phyloP scores from a whole-genome alignment of 2,113 vertebrate species.

The Nerophis lumbriciformis region DNA sequence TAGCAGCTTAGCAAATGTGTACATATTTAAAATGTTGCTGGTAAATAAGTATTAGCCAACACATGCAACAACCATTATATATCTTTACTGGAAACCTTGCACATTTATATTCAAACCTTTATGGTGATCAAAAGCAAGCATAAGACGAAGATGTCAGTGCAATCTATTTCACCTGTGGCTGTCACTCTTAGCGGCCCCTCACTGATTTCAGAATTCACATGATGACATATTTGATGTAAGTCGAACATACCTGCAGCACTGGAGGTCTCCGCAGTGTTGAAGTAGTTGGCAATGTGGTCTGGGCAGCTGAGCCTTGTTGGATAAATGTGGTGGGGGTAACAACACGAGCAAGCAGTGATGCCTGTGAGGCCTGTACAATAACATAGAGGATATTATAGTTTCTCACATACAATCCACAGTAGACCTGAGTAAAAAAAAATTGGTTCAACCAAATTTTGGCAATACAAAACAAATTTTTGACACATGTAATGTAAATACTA shows the following conservation, averaged over 20 bases:
- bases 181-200: neutral
- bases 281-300: constrained; percentile 80
- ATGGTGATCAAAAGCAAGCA: too few relatives aligned
- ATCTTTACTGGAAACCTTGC: neutral
- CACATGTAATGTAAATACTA: too few relatives aligned
- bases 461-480: too few relatives aligned
- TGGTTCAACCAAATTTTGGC: neutral
- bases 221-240: neutral
- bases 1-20: neutral
- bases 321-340: constrained; percentile 88
- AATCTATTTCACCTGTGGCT: constrained; percentile 3
- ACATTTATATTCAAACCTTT: too few relatives aligned
- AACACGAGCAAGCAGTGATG: constrained; percentile 79
- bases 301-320: constrained; percentile 83
- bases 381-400: neutral
- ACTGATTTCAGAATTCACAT: neutral
- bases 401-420: neutral
- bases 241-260: constrained; percentile 79
- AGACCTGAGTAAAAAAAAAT: neutral
- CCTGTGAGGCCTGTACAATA: constrained; percentile 76
- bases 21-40: too few relatives aligned
- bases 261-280: constrained; percentile 85
- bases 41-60: too few relatives aligned
- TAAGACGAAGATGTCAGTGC: neutral
- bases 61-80: neutral